phyloP scores from a whole-genome alignment of 2,797 vertebrate genomes.

The Lutjanus campechanus region DNA sequence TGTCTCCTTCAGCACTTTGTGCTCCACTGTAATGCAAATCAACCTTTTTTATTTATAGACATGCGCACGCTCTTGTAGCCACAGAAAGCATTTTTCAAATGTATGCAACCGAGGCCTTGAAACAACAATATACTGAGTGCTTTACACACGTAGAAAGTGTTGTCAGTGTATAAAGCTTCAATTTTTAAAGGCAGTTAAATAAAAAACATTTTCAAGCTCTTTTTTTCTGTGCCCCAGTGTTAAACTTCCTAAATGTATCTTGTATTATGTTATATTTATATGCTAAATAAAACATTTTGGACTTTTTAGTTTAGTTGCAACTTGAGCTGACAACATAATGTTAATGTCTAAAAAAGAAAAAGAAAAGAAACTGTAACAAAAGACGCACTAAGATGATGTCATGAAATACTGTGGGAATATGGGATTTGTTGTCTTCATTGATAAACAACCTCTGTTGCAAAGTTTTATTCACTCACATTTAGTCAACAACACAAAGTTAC shows the following conservation, averaged over 20 bases:
- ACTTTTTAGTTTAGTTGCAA: neutral
- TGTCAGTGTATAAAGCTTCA: conserved; percentile 6
- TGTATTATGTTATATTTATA: neutral
- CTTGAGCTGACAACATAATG: too few relatives aligned
- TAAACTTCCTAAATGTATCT: conserved; percentile 14
- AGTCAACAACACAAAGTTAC: too few relatives aligned
- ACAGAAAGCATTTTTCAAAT: neutral
- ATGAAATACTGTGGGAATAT: too few relatives aligned
- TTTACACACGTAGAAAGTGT: conserved; percentile 11
- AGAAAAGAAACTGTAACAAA: too few relatives aligned
- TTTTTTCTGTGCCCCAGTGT: neutral
- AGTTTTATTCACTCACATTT: too few relatives aligned
- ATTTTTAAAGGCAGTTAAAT: conserved; percentile 43
- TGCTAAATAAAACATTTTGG: neutral
- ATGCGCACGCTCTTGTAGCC: neutral
- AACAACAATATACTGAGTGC: conserved; percentile 13
- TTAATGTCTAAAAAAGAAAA: too few relatives aligned
- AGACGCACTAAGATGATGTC: too few relatives aligned
- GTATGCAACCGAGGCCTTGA: conserved; percentile 14
- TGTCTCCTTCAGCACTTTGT: neutral
- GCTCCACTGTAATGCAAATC: conserved; percentile 26
- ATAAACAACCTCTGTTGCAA: too few relatives aligned
- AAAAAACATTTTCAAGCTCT: conserved; percentile 28
- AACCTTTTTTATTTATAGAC: conserved; percentile 33
- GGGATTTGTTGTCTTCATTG: too few relatives aligned